A percentile compares a stretch with the other conserved stretches of the same genome.
These are phyloP conservation scores for Amblyteles armatorius DNA, from an alignment of 2,888 invertebrate species.

Conservation along the genomic window DNA sequence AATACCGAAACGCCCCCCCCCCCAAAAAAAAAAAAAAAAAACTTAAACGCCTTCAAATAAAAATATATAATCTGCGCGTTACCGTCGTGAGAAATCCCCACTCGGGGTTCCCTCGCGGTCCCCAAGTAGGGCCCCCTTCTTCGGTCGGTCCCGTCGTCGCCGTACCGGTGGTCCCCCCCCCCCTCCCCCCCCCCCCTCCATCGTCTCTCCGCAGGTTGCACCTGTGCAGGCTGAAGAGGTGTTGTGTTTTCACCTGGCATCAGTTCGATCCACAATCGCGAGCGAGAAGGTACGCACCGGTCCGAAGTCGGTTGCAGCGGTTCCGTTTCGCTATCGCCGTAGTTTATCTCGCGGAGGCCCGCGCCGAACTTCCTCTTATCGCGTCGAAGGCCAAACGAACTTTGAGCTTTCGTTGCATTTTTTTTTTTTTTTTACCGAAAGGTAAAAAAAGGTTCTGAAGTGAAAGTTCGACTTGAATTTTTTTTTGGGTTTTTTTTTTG, in stretches of 20 bases:
- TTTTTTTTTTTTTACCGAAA: not conserved
- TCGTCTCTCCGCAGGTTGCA: constrained; percentile 72
- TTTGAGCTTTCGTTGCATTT: not conserved
- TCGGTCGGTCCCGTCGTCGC: constrained; percentile 6
- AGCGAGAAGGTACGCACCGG: constrained; percentile 77
- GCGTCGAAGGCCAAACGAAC: not conserved
- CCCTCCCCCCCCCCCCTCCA: constrained; percentile 59
- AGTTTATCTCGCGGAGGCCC: not conserved
- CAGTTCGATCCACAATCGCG: constrained; percentile 82
- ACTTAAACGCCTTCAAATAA: not conserved
- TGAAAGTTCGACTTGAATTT: not conserved
- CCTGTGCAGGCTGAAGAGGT: constrained; percentile 80
- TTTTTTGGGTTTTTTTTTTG: not conserved
- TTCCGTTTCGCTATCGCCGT: constrained; percentile 41
- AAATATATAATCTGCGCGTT: constrained; percentile 13
- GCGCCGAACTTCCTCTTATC: not conserved
- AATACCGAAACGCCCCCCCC: not conserved
- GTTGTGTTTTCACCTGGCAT: constrained; percentile 84
- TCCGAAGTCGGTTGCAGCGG: constrained; percentile 22
- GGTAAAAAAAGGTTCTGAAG: not conserved
- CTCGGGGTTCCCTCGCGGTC: constrained; percentile 41
- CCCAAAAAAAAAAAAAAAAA: constrained; percentile 7
- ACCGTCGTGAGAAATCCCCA: constrained; percentile 3
- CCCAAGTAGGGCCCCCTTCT: constrained; percentile 79
- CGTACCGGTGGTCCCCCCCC: constrained; percentile 20